phyloP scores from a whole-genome alignment of 2,797 vertebrate genomes.

The Fistularia commersonii region DNA sequence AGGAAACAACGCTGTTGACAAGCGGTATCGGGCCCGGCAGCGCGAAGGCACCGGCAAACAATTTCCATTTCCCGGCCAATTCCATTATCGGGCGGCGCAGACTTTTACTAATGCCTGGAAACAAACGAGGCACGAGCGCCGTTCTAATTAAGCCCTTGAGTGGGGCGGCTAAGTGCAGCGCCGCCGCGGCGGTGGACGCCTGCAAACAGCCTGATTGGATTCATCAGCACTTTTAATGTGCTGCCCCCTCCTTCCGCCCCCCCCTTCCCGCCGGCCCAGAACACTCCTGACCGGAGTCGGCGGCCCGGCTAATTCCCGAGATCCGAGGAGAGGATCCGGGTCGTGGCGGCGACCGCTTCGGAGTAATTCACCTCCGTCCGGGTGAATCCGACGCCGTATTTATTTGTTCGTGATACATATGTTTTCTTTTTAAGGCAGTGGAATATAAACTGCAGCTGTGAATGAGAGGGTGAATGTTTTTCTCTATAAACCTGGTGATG shows the following conservation, averaged over 20 bases:
- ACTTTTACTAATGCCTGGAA: constrained; percentile 72
- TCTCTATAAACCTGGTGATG: no score
- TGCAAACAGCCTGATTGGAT: constrained; percentile 72
- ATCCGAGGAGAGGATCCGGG: no score
- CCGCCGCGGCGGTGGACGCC: constrained; percentile 68
- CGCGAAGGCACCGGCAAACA: constrained; percentile 64
- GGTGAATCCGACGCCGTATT: no score
- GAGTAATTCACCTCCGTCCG: no score
- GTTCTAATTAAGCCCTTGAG: constrained; percentile 76
- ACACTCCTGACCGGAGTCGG: constrained; percentile 51
- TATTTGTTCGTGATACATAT: no score
- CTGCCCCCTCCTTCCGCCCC: constrained; percentile 55
- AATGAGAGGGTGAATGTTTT: no score
- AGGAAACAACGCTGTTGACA: constrained; percentile 73
- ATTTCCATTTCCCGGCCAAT: constrained; percentile 72
- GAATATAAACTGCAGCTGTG: no score
- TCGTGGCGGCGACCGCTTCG: no score
- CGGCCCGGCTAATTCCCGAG: constrained; percentile 40
- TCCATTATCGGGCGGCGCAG: constrained; percentile 73
- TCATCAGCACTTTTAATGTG: constrained; percentile 70
- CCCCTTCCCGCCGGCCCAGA: no score
- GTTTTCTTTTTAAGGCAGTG: no score
- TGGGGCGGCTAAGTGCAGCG: constrained; percentile 61
- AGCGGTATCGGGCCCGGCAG: constrained; percentile 63
- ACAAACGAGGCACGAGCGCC: constrained; percentile 73